These are phyloP conservation scores for Torymus texanus DNA, from an alignment of 2,888 invertebrate species.

Conservation along the genomic window DNA sequence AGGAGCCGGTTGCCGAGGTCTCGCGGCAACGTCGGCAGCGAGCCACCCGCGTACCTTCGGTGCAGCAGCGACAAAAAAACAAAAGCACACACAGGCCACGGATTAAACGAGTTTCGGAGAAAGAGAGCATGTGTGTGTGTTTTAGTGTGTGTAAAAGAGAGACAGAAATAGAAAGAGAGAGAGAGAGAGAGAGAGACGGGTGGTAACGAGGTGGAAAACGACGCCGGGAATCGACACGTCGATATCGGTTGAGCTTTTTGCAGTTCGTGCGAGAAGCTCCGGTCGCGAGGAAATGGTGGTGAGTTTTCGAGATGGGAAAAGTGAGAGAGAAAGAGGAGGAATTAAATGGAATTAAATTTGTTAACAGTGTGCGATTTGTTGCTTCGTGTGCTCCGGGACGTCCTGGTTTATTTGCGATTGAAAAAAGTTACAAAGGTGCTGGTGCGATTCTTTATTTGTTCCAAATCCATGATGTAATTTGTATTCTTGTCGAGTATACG, in stretches of 20 bases:
- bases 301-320: not conserved
- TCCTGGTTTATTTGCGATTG: no score
- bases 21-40: slow-evolving; percentile 71
- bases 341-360: slow-evolving; percentile 37
- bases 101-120: slow-evolving; percentile 43
- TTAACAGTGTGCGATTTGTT: not conserved
- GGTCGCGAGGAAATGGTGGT: not conserved
- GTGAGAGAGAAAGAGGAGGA: not conserved
- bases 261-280: not conserved
- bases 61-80: slow-evolving; percentile 25
- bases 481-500: no score
- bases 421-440: no score
- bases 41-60: slow-evolving; percentile 72
- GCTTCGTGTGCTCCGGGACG: not conserved
- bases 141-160: not conserved
- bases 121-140: not conserved
- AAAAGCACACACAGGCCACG: slow-evolving; percentile 41
- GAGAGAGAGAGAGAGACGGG: not conserved
- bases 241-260: slow-evolving; percentile 29
- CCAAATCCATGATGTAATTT: no score
- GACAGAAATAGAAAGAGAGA: not conserved
- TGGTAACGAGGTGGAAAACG: slow-evolving; percentile 38
- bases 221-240: slow-evolving; percentile 23
- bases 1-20: slow-evolving; percentile 78
- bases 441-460: no score